Evolutionary conservation across 2,888 invertebrate genomes (phyloP), one percentile per base, ranked within the genome.

Genomic region (Lutraria lutraria): DNA sequence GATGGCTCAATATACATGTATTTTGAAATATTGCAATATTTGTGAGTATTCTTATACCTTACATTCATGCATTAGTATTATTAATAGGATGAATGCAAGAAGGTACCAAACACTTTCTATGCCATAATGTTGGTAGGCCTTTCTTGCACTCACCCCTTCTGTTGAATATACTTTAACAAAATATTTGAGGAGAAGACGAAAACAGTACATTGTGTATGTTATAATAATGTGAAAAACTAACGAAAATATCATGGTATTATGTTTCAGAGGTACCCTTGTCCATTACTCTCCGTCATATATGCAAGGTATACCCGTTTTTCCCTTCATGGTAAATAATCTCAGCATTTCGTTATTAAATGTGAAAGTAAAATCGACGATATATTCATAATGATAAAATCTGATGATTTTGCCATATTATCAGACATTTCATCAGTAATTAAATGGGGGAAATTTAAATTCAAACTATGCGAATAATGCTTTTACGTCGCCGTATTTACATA

Each of bases 291-390:
- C 3, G 25, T 34, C 34, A 31, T 76, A 34, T 34, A 19, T 31
- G 12, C 34, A 34, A 15, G 1, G 12, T 43, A 43, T 43, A 43
- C 8, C 43, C 0, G 31, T 31, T 76, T 76, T 31, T 76, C 16
- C 16, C 8, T 25, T 19, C 13, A 76, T 34, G 34, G 31, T 31
- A 76, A 76, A 34, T 76, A 15, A 31, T 76, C 19, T 76, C 34
- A 76, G 76, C 31, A 76, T 31, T 16, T 76, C 34, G 29, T 13
- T 25, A 25, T 76, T 76, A 31, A 76, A 76, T 76, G 76, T 34
- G 76, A 76, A 76, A 76, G 76, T 76, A 76, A 76, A 76, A 76
- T 76, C 76, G 34, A 25, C 76, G 34, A 76, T 25, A 76, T 76
- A 76, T 76, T 76, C 34, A 76, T 16, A 34, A 76, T 76, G 76